Evolutionary conservation across 2,888 invertebrate species (phyloP), one percentile per base, ranked within the genome.

Genomic region (Stenchaetothrips biformis): DNA sequence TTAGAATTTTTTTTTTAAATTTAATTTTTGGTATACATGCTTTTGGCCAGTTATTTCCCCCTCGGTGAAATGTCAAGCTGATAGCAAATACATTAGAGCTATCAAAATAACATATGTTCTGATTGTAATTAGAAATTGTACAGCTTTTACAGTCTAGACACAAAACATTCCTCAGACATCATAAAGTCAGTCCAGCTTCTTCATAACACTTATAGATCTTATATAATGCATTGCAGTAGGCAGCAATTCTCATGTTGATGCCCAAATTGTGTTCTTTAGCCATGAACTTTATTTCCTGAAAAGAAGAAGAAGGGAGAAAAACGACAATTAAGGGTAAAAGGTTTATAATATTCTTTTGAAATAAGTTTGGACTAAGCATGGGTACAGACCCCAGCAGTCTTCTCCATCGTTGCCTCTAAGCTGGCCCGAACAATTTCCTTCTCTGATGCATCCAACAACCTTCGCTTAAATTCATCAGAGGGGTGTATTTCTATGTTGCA

Each of bases 361-460:
- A 25, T 79, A 47, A 37, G 11, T 25, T 78, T 6, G 2, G 21
- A 7, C 37, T 4, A 78, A 21, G 77, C n/a, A 67, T 25, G 1
- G 59, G 62, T 9, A 85, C 86, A 84, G 85, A 89, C 91, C 84
- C 88, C 86, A 81, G 91, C 92, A 25, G 94, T 92, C 83, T 93
- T 90, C 84, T 91, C 91, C 94, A 96, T 95, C 81, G 94, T 93
- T 87, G 92, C 93, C 85, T 94, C 94, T 80, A 95, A 89, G 80
- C 95, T 95, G 74, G 94, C 94, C 87, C 93, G 93, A 48, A 95
- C 95, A 84, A 95, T 94, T 85, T 94, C 94, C 85, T 92, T 92
- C 87, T 95, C 95, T 81, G 92, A 92, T 81, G 95, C 95, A 85
- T 94, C 94, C 62, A 90, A 89, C 85, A 92, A 91, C 87, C 94